Conservation (phyloP, 2,797 vertebrate genomes). For the Pyrocephalus nanus region DNA sequence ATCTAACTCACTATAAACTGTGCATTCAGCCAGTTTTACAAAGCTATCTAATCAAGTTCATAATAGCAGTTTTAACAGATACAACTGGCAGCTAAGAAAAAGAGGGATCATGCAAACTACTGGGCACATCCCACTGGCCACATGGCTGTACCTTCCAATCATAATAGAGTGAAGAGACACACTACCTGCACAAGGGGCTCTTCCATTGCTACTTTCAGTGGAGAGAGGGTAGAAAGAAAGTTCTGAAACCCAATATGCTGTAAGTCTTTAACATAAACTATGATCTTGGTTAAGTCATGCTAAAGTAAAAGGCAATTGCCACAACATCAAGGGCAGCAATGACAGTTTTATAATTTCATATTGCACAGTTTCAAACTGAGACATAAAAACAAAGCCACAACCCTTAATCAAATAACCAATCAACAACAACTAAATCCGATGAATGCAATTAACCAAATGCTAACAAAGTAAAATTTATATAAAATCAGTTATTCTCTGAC, state of each 20-base stretch:
- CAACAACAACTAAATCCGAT: not conserved
- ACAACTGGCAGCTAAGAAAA: not conserved
- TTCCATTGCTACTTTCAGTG: not conserved
- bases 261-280: not conserved
- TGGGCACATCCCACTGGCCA: not conserved
- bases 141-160: not conserved
- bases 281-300: not conserved
- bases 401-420: not conserved
- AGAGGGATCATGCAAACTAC: not conserved
- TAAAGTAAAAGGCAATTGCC: not conserved
- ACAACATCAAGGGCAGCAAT: not conserved
- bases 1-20: not conserved
- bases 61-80: not conserved
- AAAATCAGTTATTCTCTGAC: not conserved
- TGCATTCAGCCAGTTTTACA: not conserved
- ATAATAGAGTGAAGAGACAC: not conserved
- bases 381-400: not conserved
- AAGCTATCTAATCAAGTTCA: not conserved
- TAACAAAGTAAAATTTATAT: not conserved
- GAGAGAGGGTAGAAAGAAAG: not conserved
- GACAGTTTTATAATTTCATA: not conserved
- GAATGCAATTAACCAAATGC: not conserved
- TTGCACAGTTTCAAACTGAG: not conserved
- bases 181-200: not conserved
- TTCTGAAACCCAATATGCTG: not conserved